Evolutionary conservation across 2,113 vertebrate genomes (phyloP), one percentile per base, ranked within the genome.

Genomic region (Holacanthus passer): DNA sequence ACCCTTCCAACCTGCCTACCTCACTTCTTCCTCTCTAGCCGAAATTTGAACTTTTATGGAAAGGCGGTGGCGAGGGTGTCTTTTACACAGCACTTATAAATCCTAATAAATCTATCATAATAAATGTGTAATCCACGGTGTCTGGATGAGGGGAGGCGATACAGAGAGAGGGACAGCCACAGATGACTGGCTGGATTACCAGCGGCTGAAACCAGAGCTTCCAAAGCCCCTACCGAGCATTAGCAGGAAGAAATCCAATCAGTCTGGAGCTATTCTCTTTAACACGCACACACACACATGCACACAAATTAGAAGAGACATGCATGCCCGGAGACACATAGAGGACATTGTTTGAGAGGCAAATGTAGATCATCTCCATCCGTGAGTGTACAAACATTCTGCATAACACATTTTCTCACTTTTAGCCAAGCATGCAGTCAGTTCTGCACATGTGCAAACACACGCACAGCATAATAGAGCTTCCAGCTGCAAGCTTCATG

Each of bases 31-130:
- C 75, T 79, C 59, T 77, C 37, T 31, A 67, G 64, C 82, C 52
- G 77, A 90, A 89, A 88, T 68, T 27, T 76, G 68, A 93, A 91
- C 86, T 81, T 87, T 79, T 70, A 86, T 85, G 68, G 83, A 77
- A 77, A 81, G 84, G 58, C 70, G 17, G 60, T 24, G 68, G 73
- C 27, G 72, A 50, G 62, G 82, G 72, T 56, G 70, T 82, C 79
- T 92, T 89, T 86, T 91, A 83, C 88, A 73, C 84, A 65, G 86
- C 75, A 37, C 70, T 74, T 88, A 88, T 88, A 89, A 91, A 93
- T 88, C 91, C 89, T 77, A 87, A 94, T 91, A 92, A 93, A 94
- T 93, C 91, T 87, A 90, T 91, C 87, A 91, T 91, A 93, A 94
- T 93, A 89, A 93, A 91, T 83, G 90, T 69, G 86, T 92, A 91